phyloP scores from a whole-genome alignment of 2,888 invertebrate species.

The Drosophila anomelani region DNA sequence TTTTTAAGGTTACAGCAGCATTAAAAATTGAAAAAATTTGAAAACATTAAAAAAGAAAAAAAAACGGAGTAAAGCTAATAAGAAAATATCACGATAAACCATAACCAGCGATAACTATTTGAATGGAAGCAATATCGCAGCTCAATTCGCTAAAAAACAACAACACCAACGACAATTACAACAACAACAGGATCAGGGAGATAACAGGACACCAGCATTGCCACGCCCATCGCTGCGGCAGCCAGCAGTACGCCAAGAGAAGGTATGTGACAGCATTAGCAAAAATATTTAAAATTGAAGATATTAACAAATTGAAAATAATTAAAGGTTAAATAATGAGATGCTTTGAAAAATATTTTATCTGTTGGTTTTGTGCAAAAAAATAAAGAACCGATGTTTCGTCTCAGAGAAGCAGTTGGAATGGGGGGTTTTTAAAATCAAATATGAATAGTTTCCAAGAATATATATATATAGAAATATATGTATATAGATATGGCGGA shows the following conservation, averaged over 20 bases:
- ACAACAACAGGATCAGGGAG: constrained; percentile 11
- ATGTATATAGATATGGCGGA: background rate
- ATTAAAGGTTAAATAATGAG: background rate
- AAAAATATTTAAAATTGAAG: constrained; percentile 1
- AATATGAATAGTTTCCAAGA: constrained; percentile 2
- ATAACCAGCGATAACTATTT: constrained; percentile 60
- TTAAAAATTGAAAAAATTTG: background rate
- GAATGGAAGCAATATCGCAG: constrained; percentile 81
- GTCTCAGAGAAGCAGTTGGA: no score
- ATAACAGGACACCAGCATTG: constrained; percentile 20
- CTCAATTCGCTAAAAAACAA: constrained; percentile 35
- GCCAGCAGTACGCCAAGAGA: constrained; percentile 24
- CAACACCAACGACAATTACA: constrained; percentile 10
- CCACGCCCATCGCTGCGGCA: constrained; percentile 24
- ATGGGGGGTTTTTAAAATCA: no score
- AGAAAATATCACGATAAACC: constrained; percentile 18
- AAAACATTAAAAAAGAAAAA: no score
- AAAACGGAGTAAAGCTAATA: background rate
- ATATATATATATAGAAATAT: background rate
- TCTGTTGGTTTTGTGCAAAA: background rate
- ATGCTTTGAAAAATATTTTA: background rate
- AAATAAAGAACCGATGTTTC: no score
- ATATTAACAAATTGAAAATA: background rate
- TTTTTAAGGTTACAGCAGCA: background rate
- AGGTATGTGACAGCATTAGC: constrained; percentile 9